Base-by-base conservation (phyloP, 2,797 vertebrate species). In the Tapera naevia region DNA sequence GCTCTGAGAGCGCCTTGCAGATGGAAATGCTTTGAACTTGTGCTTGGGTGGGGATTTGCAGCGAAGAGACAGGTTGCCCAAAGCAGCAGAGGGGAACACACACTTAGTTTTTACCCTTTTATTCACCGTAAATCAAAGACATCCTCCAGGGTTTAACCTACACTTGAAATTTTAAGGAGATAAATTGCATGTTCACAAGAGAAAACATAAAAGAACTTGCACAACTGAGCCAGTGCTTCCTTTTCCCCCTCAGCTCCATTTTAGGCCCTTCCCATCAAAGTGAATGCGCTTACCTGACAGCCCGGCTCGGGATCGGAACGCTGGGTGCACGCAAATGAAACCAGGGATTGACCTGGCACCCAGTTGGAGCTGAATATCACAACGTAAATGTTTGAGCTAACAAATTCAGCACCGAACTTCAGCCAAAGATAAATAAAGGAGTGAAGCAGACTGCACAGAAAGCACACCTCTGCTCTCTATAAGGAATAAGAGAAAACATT, bases 181-280 rank as follows among this genome's bases (percentile, higher is more conserved):
- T 41, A 85, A 91, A 80, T 2, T 74, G 61, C 80, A 66, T 0
- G 27, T 72, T 93, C 61, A 58, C 30, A 37, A 8, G 7, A 95
- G 71, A 95, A 94, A 87, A 94, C 16, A 87, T 78, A 71, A 76
- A 67, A 80, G 50, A 74, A 58, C 41, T 94, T 58, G 27, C 71
- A 74, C 28, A 83, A 51, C 28, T 9, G 41, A 82, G 71, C n/a
- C 80, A 86, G 87, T 0, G 7, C 53, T 94, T 85, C 89, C 66
- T 91, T 53, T 51, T 13, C 16, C 56, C 10, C 2, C 4, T 67
- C 27, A 3, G 3, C 19, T 48, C 25, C 76, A 48, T n/a, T 69
- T 57, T 24, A 62, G 10, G 70, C 13, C 27, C 43, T 35, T 66
- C 33, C n/a, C 51, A 18, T 50, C 18, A 27, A 22, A 70, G 79